These are phyloP conservation scores for Calephelis perditalis DNA, from an alignment of 2,888 invertebrate species.

Conservation along the genomic window DNA sequence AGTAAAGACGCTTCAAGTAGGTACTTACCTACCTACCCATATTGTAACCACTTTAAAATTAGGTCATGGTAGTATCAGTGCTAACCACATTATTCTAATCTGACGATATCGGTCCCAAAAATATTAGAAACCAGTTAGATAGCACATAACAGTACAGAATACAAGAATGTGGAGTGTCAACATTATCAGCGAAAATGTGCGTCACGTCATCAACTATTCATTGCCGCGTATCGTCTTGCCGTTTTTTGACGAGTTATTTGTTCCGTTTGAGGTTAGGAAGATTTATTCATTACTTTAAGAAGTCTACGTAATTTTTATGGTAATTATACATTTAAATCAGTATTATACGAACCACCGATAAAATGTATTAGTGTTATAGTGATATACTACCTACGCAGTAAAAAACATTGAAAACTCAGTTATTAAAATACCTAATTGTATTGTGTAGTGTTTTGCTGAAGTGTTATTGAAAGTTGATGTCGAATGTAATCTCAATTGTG, in stretches of 20 bases:
- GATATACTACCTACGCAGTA: background rate
- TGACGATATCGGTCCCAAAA: background rate
- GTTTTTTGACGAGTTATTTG: background rate
- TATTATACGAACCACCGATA: background rate
- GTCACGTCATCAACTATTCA: slow-evolving; percentile 5
- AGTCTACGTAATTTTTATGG: background rate
- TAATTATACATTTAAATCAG: background rate
- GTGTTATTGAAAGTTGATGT: background rate
- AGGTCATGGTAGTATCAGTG: background rate
- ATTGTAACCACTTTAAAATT: background rate
- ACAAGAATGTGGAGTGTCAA: background rate
- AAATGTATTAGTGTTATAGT: background rate
- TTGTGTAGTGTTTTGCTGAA: slow-evolving; percentile 8
- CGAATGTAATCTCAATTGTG: slow-evolving; percentile 15
- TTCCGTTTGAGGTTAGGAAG: slow-evolving; percentile 2
- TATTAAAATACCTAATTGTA: background rate
- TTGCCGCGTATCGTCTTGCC: background rate
- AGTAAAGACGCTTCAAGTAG: background rate
- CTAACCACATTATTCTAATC: background rate
- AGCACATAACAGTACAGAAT: background rate
- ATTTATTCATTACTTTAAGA: background rate
- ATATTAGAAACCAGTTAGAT: slow-evolving; percentile 1
- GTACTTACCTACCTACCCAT: background rate
- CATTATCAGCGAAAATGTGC: background rate
- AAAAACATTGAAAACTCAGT: background rate